These are phyloP conservation scores for Bradypodion ventrale DNA, from an alignment of 2,797 vertebrate genomes.

Conservation along the genomic window DNA sequence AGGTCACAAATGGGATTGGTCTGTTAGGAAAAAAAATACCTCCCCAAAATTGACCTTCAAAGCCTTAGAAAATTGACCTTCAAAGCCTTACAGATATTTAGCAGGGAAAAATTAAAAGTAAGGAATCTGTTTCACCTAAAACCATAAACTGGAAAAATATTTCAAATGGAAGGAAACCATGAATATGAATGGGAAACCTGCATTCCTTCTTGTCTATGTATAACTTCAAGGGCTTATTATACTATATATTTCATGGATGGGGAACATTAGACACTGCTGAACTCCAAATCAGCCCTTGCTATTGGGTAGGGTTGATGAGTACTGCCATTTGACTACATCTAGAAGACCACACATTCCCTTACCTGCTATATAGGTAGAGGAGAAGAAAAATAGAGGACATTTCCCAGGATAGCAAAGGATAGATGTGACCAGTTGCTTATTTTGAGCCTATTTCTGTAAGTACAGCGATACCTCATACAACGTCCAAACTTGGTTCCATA, in stretches of 20 bases:
- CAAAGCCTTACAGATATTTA: slow-evolving; percentile 31
- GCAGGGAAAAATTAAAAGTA: background rate
- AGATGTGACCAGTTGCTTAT: too few species aligned
- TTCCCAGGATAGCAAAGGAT: too few species aligned
- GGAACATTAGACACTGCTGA: background rate
- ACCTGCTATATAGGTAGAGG: background rate
- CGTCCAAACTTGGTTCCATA: too few species aligned
- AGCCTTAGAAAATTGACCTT: too few species aligned
- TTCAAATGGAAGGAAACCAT: rapidly evolving
- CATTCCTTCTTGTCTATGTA: background rate
- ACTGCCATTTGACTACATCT: background rate
- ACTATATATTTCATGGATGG: background rate
- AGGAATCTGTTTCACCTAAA: background rate
- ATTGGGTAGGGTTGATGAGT: background rate
- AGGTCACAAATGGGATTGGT: slow-evolving; percentile 41
- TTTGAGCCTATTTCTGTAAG: too few species aligned
- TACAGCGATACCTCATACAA: too few species aligned
- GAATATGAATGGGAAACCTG: background rate
- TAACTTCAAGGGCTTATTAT: background rate
- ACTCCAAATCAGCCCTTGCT: background rate
- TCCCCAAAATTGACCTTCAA: slow-evolving; percentile 20
- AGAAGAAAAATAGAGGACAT: too few species aligned
- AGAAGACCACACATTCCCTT: background rate
- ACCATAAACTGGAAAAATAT: slow-evolving; percentile 2
- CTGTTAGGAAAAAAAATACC: slow-evolving; percentile 11